Percentiles rank a stretch among this genome's conserved stretches.
Evolutionary conservation across 2,888 invertebrate genomes (phyloP).

Genomic region (Poecilobothrus nobilitatus): DNA sequence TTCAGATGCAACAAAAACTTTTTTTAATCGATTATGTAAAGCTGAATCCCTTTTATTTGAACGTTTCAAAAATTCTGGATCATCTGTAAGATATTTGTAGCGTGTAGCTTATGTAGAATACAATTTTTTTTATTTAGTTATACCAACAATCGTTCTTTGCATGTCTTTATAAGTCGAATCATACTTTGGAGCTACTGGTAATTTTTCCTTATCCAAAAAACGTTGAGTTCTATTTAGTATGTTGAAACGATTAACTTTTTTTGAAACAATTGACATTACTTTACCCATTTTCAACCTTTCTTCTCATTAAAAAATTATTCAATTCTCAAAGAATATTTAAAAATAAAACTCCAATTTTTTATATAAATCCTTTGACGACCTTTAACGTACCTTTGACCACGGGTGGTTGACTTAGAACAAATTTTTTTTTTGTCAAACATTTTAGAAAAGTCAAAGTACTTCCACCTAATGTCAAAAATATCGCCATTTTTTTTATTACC

Average conservation of each 20-base stretch:
- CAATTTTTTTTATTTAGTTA: conserved; percentile 8
- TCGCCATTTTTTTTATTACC: too few relatives aligned
- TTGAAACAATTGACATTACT: conserved; percentile 50
- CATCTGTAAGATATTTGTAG: conserved; percentile 34
- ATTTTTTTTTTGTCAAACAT: too few relatives aligned
- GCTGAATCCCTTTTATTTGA: conserved; percentile 53
- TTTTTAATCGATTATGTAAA: conserved; percentile 58
- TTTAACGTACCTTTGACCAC: too few relatives aligned
- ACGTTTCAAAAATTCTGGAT: conserved; percentile 55
- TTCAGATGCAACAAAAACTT: conserved; percentile 63
- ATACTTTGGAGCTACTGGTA: conserved; percentile 59
- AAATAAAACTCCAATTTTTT: too few relatives aligned
- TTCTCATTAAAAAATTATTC: too few relatives aligned
- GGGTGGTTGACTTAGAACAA: too few relatives aligned
- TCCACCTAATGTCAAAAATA: too few relatives aligned
- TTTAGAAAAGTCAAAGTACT: too few relatives aligned
- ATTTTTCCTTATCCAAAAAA: conserved; percentile 60
- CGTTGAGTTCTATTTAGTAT: conserved; percentile 68
- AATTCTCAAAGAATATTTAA: too few relatives aligned
- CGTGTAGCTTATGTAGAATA: background rate
- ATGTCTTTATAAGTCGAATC: conserved; percentile 54
- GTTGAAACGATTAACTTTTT: conserved; percentile 60
- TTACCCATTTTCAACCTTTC: conserved; percentile 58
- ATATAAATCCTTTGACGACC: too few relatives aligned
- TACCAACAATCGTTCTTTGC: conserved; percentile 52